Base-by-base conservation (phyloP, 2,797 vertebrate species). In the Gephyroberyx darwinii region DNA sequence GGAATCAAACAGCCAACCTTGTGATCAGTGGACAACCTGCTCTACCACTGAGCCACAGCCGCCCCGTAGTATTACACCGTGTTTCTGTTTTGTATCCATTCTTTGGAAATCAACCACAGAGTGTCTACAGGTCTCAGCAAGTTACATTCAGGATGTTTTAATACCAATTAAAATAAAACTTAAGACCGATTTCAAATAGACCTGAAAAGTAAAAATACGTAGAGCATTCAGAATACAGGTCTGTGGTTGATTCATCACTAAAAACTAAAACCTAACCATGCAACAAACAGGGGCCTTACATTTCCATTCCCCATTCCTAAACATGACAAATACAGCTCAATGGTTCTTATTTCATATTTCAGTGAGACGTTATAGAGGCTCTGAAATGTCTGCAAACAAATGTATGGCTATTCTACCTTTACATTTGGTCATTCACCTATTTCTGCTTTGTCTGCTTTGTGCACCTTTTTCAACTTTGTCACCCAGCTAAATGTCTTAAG, bases 401-500 rank as follows among this genome's bases (percentile, higher is more conserved):
- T 0, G 1, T 22, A 16, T n/a, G 0, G 26, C 50, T 65, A 26
- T 47, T 55, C 0, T 67, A 58, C 45, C 14, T 48, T 67, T 16
- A 66, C 7, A 55, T 87, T 81, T 86, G 86, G 84, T 88, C 83
- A 64, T 73, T 50, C 31, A 31, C 30, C 59, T 61, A 17, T 51
- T 66, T 57, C 39, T 1, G 26, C 1, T 26, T 26, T 26, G 26
- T 26, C 26, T 26, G 26, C 26, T 26, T 26, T 26, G 26, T 26
- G 26, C 26, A 26, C 26, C 26, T 26, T 33, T 19, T 5, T 60
- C 48, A 53, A 30, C 17, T 13, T 45, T 35, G 2, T 35, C 8
- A 47, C 45, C 55, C 41, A 62, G 50, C 43, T 39, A 50, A 22
- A 47, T 8, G 17, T 12, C 41, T 45, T 66, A 12, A 67, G 22